Evolutionary conservation across 2,888 invertebrate species (phyloP).

Genomic region (Aleiodes alternator): DNA sequence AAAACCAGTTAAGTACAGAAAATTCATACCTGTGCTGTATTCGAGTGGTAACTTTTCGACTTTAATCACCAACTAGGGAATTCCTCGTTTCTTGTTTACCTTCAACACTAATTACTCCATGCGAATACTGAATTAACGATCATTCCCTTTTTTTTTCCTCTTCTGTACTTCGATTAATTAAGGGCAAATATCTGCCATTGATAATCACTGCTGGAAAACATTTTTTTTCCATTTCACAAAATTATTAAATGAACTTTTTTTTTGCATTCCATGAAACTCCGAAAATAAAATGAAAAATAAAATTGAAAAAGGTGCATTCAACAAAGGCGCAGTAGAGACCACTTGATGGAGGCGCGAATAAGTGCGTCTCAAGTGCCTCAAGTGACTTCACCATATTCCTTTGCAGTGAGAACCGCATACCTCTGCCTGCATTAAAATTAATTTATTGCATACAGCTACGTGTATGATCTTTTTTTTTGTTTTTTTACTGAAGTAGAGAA

Average conservation of each 20-base stretch:
- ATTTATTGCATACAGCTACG: slow-evolving; percentile 54
- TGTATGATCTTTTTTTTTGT: slow-evolving; percentile 4
- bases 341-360: slow-evolving; percentile 70
- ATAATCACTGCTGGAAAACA: background rate
- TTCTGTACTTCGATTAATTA: background rate
- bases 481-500: background rate
- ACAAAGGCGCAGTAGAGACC: slow-evolving; percentile 48
- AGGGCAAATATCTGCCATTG: too few relatives aligned
- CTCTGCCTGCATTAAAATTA: slow-evolving; percentile 62
- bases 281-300: background rate
- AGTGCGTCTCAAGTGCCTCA: slow-evolving; percentile 69
- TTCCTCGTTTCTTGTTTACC: background rate
- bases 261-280: background rate
- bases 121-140: background rate
- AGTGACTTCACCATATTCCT: slow-evolving; percentile 63
- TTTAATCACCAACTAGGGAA: slow-evolving; percentile 17
- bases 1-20: slow-evolving; percentile 2
- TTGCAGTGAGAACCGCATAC: slow-evolving; percentile 19
- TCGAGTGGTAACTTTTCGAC: slow-evolving; percentile 12
- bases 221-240: background rate
- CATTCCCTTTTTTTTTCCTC: background rate
- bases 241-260: background rate
- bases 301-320: slow-evolving; percentile 22
- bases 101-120: background rate
- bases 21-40: background rate